Evolutionary conservation across 2,888 invertebrate genomes (phyloP), one percentile per base, ranked within the genome.

Genomic region (Philereme vetulata): DNA sequence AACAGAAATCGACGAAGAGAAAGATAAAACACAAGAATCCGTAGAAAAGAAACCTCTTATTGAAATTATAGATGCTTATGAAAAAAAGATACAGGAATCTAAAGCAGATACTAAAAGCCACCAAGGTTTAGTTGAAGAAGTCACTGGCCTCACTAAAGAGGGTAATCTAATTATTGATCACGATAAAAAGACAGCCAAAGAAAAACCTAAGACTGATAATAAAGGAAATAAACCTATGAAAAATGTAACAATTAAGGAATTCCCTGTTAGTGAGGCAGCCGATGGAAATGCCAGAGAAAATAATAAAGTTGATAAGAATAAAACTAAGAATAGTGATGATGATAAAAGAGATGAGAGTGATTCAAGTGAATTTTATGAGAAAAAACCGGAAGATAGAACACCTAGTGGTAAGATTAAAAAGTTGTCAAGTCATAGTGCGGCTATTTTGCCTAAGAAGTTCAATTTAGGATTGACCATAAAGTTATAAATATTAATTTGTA

Each of bases 1-100:
- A 53, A 72, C 71, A 4, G 80, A 84, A 74, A 63, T 77, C 3
- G 54, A 60, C 3, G 62, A 74, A 9, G 78, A 75, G 38, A 68
- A 72, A 5, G 73, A 74, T 53, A 71, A 67, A 11, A 35, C 52
- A 4, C 40, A 58, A n/a, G 66, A 67, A 32, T 34, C 42, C 0
- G 84, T 73, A 11, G 79, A 80, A 68, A 80, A 71, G 52, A 90
- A 86, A 71, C 78, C 86, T 0, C 63, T 89, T 2, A 78, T 87
- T 65, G 84, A 91, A 79, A 79, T 90, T 4, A 79, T 89, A 44
- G 85, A 85, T 43, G 65, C 72, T 33, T 54, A 63, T 38, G 74
- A 76, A 4, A 69, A 77, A 35, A 74, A 72, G 57, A 70, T 69
- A 57, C 42, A 68, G 56, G 63, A 57, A 11, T 61, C 70, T 8